These are phyloP conservation scores for Apogon talboti DNA, from an alignment of 2,797 vertebrate genomes.

Conservation along the genomic window DNA sequence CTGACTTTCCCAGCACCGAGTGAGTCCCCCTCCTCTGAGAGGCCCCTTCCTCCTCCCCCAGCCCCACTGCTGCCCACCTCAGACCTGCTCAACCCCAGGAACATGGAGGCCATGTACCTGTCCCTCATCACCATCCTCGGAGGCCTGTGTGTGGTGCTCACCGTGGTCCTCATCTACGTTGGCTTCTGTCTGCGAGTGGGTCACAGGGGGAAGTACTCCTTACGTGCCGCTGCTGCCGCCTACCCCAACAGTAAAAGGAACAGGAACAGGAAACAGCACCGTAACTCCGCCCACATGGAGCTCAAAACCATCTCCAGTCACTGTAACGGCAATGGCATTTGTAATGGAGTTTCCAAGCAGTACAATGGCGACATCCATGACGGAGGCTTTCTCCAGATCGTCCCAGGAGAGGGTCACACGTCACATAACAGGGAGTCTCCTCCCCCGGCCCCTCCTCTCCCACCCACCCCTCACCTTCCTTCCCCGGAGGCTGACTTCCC, in stretches of 20 bases:
- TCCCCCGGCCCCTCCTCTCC: constrained; percentile 86
- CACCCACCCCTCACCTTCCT: constrained; percentile 81
- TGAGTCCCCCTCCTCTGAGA: constrained; percentile 41
- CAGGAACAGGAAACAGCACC: constrained; percentile 60
- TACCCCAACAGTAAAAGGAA: constrained; percentile 67
- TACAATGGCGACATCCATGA: constrained; percentile 63
- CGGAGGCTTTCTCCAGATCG: constrained; percentile 89
- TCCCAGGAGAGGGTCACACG: constrained; percentile 84
- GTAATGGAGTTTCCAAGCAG: constrained; percentile 63
- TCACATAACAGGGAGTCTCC: constrained; percentile 77
- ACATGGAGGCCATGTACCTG: constrained; percentile 90
- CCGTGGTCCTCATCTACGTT: constrained; percentile 86
- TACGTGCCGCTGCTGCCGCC: constrained; percentile 69
- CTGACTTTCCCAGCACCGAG: constrained; percentile 10
- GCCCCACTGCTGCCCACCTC: constrained; percentile 65
- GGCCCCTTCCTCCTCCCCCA: constrained; percentile 33
- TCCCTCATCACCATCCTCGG: constrained; percentile 89
- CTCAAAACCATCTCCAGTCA: constrained; percentile 94
- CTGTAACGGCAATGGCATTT: constrained; percentile 81
- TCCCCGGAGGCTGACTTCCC: constrained; percentile 82
- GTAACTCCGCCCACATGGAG: constrained; percentile 86
- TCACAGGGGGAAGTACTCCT: constrained; percentile 86
- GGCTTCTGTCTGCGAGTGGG: constrained; percentile 88
- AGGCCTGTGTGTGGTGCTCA: constrained; percentile 89
- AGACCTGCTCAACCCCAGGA: constrained; percentile 72